phyloP scores from a whole-genome alignment of 1,140 invertebrate genomes.

The Pseudachorutes palmiensis region DNA sequence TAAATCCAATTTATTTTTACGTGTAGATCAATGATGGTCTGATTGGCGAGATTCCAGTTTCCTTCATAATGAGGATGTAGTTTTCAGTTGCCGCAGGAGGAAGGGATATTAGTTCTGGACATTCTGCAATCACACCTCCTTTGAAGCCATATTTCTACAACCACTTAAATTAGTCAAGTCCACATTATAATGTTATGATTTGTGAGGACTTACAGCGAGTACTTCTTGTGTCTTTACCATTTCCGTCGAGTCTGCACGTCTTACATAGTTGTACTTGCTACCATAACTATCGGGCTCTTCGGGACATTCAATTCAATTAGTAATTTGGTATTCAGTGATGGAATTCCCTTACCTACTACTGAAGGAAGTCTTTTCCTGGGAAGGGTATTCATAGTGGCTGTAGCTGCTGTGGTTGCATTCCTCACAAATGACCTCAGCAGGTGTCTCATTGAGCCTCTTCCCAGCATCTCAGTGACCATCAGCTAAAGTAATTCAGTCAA shows the following conservation, averaged over 20 bases:
- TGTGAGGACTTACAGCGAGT: background rate
- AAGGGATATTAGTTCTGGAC: conserved; percentile 5
- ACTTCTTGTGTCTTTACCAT: background rate
- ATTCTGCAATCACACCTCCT: background rate
- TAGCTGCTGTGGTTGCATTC: too few relatives aligned
- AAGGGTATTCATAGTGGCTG: too few relatives aligned
- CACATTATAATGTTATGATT: background rate
- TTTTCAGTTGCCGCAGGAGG: conserved; percentile 12
- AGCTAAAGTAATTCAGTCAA: too few relatives aligned
- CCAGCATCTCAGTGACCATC: too few relatives aligned
- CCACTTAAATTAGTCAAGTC: background rate
- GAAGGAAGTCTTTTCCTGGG: too few relatives aligned
- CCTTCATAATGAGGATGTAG: conserved; percentile 16
- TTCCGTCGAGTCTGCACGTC: background rate
- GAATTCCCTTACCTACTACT: background rate
- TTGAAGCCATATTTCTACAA: conserved; percentile 20
- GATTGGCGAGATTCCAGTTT: conserved; percentile 19
- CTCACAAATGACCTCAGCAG: too few relatives aligned
- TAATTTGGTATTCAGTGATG: background rate
- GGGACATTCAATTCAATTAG: background rate
- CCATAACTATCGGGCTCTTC: background rate
- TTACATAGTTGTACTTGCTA: background rate
- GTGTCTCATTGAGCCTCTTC: too few relatives aligned
- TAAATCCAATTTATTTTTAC: conserved; percentile 5
- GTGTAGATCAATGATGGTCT: conserved; percentile 9